These are phyloP conservation scores for Pristionchus maxplancki DNA, from an alignment of 2,888 invertebrate species.

Conservation along the genomic window DNA sequence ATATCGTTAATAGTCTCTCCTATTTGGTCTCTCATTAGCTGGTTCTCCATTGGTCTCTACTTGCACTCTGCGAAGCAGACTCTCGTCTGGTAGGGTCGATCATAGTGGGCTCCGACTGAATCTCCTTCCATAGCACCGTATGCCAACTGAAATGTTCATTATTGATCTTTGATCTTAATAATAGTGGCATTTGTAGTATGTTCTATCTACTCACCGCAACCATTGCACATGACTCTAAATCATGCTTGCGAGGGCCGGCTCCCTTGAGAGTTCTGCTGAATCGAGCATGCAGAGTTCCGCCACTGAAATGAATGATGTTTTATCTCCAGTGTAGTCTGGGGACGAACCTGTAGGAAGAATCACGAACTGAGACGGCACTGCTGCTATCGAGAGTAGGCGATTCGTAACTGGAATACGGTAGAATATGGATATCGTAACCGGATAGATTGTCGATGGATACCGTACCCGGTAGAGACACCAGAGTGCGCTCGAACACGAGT, in stretches of 20 bases:
- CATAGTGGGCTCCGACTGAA: constrained; percentile 26
- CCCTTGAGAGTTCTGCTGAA: constrained; percentile 10
- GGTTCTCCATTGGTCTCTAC: constrained; percentile 20
- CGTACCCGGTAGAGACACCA: constrained; percentile 41
- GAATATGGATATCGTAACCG: neutral
- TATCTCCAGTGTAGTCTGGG: neutral
- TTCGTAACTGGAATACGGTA: constrained; percentile 34
- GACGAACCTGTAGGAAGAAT: constrained; percentile 13
- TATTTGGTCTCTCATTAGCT: neutral
- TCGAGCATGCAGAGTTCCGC: constrained; percentile 36
- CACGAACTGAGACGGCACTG: neutral
- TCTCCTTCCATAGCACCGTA: constrained; percentile 24
- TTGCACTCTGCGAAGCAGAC: constrained; percentile 41
- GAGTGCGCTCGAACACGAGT: neutral
- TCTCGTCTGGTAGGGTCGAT: constrained; percentile 34
- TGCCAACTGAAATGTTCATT: neutral
- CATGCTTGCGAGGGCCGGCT: constrained; percentile 41
- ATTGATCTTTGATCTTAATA: neutral
- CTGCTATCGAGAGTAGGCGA: constrained; percentile 28
- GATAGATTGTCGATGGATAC: neutral
- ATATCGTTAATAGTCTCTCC: constrained; percentile 34
- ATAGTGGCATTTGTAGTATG: neutral
- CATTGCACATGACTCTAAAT: constrained; percentile 30
- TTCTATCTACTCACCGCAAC: constrained; percentile 20
- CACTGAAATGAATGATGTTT: constrained; percentile 1